These are phyloP conservation scores for Sebastes variabilis DNA, from an alignment of 2,797 vertebrate genomes.

Conservation along the genomic window DNA sequence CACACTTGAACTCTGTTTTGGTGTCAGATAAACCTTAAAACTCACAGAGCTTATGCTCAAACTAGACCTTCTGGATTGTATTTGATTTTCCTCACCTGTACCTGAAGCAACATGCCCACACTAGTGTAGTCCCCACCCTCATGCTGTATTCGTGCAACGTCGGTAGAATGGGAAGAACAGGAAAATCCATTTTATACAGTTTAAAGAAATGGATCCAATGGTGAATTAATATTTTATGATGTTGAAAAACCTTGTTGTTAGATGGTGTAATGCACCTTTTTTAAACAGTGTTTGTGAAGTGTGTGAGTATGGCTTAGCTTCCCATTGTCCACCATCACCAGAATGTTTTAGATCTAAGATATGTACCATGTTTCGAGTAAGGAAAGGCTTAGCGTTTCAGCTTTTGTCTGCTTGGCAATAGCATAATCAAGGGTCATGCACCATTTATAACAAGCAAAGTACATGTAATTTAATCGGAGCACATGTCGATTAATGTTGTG, in stretches of 20 bases:
- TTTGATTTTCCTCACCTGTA: background rate
- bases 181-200: background rate
- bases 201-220: background rate
- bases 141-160: background rate
- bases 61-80: background rate
- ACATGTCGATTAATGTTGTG: background rate
- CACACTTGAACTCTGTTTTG: background rate
- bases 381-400: background rate
- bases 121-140: background rate
- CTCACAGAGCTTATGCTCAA: background rate
- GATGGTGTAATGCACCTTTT: background rate
- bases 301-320: background rate
- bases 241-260: background rate
- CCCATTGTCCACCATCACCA: background rate
- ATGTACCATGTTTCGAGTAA: background rate
- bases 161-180: background rate
- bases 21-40: background rate
- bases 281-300: background rate
- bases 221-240: background rate
- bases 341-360: background rate
- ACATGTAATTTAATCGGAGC: too few species aligned
- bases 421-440: background rate
- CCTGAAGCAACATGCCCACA: background rate
- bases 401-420: background rate
- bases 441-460: background rate